Conservation (phyloP, 2,797 vertebrate species). For the Pangasius macronema region DNA sequence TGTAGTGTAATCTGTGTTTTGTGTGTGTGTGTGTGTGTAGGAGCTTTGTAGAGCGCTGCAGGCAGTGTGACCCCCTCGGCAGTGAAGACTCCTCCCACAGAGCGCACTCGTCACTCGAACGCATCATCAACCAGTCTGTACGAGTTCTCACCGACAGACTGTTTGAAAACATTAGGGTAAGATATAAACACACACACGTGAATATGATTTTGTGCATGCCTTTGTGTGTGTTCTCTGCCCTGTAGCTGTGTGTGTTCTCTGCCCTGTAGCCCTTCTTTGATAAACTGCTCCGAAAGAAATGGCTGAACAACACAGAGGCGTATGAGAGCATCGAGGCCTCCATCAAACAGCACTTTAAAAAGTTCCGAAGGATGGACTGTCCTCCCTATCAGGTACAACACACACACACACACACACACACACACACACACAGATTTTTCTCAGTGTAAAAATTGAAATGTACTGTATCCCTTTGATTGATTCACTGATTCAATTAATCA, state of each 20-base stretch:
- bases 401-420: slow-evolving; percentile 16
- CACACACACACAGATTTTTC: not conserved
- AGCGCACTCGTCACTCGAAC: slow-evolving; percentile 79
- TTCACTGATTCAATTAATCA: not conserved
- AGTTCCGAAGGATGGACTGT: slow-evolving; percentile 82
- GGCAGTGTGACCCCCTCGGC: slow-evolving; percentile 80
- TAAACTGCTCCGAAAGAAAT: slow-evolving; percentile 88
- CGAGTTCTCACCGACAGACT: slow-evolving; percentile 80
- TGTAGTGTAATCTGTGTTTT: not conserved
- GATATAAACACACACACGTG: slow-evolving; percentile 20
- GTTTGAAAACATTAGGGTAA: slow-evolving; percentile 89
- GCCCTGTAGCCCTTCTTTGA: slow-evolving; percentile 83
- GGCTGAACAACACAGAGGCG: slow-evolving; percentile 84
- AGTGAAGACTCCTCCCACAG: slow-evolving; percentile 79
- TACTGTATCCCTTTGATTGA: not conserved
- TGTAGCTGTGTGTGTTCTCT: slow-evolving; percentile 7
- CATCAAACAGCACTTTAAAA: slow-evolving; percentile 83
- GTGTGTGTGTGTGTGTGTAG: slow-evolving; percentile 64
- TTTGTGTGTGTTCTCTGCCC: not conserved
- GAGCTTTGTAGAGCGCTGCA: slow-evolving; percentile 83
- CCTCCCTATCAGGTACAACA: slow-evolving; percentile 86
- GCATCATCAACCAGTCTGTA: slow-evolving; percentile 82
- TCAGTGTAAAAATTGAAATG: not conserved
- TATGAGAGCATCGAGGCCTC: slow-evolving; percentile 84
- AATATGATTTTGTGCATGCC: not conserved